phyloP scores from a whole-genome alignment of 2,888 invertebrate species.

The Synanthedon formicaeformis region DNA sequence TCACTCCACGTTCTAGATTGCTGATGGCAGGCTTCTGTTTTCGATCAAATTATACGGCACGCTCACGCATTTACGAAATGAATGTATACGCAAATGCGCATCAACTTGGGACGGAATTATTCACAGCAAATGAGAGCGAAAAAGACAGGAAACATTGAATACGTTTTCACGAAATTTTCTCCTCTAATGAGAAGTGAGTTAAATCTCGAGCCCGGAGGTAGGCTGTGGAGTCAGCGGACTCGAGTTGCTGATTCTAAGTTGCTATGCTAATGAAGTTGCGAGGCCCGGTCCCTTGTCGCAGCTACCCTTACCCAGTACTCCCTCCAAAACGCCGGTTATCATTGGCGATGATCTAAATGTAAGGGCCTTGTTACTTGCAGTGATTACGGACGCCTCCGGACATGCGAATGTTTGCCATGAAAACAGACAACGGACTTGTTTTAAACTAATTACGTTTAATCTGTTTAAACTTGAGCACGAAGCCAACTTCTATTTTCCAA shows the following conservation, averaged over 20 bases:
- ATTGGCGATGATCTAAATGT: slow-evolving; percentile 47
- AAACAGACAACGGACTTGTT: slow-evolving; percentile 19
- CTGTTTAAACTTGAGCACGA: slow-evolving; percentile 1
- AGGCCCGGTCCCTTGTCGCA: slow-evolving; percentile 18
- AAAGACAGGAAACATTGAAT: slow-evolving; percentile 30
- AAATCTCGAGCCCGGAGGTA: slow-evolving; percentile 64
- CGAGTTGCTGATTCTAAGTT: slow-evolving; percentile 34
- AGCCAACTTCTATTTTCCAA: background rate
- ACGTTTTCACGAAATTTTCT: slow-evolving; percentile 47
- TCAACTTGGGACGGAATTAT: slow-evolving; percentile 24
- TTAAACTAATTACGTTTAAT: slow-evolving; percentile 21
- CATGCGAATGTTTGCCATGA: slow-evolving; percentile 44
- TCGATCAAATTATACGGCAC: slow-evolving; percentile 58
- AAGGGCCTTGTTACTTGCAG: slow-evolving; percentile 28
- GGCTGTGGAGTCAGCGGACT: slow-evolving; percentile 44
- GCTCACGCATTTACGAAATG: slow-evolving; percentile 28
- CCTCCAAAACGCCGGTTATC: slow-evolving; percentile 44
- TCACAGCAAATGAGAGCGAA: slow-evolving; percentile 21
- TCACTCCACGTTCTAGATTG: slow-evolving; percentile 28
- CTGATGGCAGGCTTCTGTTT: slow-evolving; percentile 45
- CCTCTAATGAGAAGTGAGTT: slow-evolving; percentile 40
- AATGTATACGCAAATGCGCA: slow-evolving; percentile 24
- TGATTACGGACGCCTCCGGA: slow-evolving; percentile 47
- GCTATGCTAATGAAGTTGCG: slow-evolving; percentile 48
- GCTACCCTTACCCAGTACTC: slow-evolving; percentile 8